phyloP scores from a whole-genome alignment of 2,888 invertebrate species.

The Amiota mariae region DNA sequence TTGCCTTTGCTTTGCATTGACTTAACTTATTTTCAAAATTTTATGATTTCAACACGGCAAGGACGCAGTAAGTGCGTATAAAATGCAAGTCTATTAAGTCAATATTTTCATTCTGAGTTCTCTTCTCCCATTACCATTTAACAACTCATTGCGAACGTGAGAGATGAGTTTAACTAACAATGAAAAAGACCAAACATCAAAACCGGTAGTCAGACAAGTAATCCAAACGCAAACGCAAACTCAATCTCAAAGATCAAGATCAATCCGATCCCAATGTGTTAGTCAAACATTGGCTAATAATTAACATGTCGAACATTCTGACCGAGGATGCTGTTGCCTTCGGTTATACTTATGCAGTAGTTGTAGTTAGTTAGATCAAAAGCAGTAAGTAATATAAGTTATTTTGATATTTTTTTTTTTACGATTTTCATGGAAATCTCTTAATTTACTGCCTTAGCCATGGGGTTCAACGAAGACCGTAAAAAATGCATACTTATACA shows the following conservation, averaged over 20 bases:
- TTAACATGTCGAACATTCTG: constrained; percentile 55
- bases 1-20: constrained; percentile 60
- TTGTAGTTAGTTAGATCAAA: too few relatives aligned
- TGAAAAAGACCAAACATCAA: constrained; percentile 33
- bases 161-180: constrained; percentile 37
- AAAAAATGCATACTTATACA: constrained; percentile 50
- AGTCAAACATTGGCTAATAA: constrained; percentile 46
- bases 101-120: not conserved
- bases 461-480: constrained; percentile 43
- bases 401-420: constrained; percentile 46
- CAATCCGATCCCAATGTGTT: too few relatives aligned
- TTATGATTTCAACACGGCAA: constrained; percentile 52
- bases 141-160: constrained; percentile 67
- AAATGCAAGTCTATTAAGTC: constrained; percentile 42
- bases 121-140: constrained; percentile 51
- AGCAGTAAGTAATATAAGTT: not conserved
- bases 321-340: too few relatives aligned
- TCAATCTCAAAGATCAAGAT: too few relatives aligned
- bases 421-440: constrained; percentile 66
- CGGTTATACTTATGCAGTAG: too few relatives aligned
- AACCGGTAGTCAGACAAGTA: constrained; percentile 60
- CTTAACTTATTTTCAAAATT: constrained; percentile 60
- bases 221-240: constrained; percentile 5
- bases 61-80: constrained; percentile 53
- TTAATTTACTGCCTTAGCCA: constrained; percentile 47